Evolutionary conservation across 2,113 vertebrate species (phyloP).

Genomic region (Gasterosteus nipponicus): DNA sequence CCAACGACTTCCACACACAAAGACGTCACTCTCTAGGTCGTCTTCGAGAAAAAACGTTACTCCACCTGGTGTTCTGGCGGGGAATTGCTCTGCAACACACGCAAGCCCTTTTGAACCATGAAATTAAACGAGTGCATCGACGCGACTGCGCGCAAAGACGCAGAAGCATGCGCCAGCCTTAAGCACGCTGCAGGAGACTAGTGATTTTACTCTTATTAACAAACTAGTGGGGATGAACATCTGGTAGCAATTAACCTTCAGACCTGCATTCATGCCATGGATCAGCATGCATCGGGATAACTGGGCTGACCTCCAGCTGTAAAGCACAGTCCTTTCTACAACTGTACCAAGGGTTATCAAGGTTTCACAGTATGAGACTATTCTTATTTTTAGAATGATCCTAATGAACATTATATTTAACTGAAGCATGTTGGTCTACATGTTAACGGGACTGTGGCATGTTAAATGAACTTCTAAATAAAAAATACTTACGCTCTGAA

Average conservation of each 20-base stretch:
- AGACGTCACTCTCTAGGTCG: too few species aligned
- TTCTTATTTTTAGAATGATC: background rate
- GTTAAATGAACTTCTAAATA: background rate
- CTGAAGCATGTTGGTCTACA: background rate
- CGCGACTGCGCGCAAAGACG: too few species aligned
- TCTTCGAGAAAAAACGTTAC: too few species aligned
- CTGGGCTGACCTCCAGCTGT: constrained; percentile 64
- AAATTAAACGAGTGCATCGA: too few species aligned
- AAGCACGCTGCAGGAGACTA: constrained; percentile 39
- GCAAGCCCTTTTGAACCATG: too few species aligned
- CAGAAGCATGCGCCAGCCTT: too few species aligned
- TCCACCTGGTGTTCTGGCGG: too few species aligned
- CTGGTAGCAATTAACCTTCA: constrained; percentile 78
- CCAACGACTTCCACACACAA: too few species aligned
- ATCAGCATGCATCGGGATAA: constrained; percentile 57
- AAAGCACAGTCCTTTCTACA: constrained; percentile 33
- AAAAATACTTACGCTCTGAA: background rate
- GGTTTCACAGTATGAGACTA: background rate
- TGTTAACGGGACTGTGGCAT: background rate
- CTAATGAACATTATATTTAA: background rate
- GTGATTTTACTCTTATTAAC: constrained; percentile 71
- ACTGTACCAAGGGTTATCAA: constrained; percentile 5
- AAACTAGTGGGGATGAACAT: constrained; percentile 71
- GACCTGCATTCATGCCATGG: constrained; percentile 59
- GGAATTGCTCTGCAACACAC: too few species aligned